Conservation (phyloP, 2,888 invertebrate genomes). For the Boloria euphrosyne region DNA sequence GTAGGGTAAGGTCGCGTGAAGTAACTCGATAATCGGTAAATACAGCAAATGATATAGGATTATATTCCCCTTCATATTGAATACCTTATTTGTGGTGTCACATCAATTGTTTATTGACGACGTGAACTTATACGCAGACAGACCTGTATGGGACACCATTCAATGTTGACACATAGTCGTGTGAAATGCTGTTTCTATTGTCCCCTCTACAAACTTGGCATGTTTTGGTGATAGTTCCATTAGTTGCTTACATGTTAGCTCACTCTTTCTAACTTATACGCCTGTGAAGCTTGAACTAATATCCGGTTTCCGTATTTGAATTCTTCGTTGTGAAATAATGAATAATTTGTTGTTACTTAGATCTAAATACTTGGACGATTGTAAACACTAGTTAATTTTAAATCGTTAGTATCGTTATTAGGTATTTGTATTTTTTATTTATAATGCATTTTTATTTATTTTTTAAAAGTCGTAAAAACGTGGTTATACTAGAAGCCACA, state of each 20-base stretch:
- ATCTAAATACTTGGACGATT: too few relatives aligned
- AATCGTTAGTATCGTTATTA: too few relatives aligned
- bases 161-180: constrained; percentile 19
- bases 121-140: constrained; percentile 19
- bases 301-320: too few relatives aligned
- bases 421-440: too few relatives aligned
- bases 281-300: too few relatives aligned
- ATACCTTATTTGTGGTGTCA: constrained; percentile 33
- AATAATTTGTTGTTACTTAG: too few relatives aligned
- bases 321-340: too few relatives aligned
- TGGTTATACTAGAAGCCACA: too few relatives aligned
- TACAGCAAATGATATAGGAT: constrained; percentile 34
- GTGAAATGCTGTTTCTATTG: constrained; percentile 19
- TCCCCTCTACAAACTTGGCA: constrained; percentile 25
- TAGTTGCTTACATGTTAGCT: constrained; percentile 1
- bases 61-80: constrained; percentile 34
- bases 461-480: too few relatives aligned
- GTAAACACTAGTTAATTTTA: too few relatives aligned
- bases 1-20: constrained; percentile 10
- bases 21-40: constrained; percentile 32
- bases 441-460: too few relatives aligned
- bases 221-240: constrained; percentile 23
- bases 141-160: constrained; percentile 18
- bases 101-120: constrained; percentile 35
- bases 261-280: not conserved